phyloP scores from a whole-genome alignment of 2,113 vertebrate genomes.

The Corvus moneduloides region DNA sequence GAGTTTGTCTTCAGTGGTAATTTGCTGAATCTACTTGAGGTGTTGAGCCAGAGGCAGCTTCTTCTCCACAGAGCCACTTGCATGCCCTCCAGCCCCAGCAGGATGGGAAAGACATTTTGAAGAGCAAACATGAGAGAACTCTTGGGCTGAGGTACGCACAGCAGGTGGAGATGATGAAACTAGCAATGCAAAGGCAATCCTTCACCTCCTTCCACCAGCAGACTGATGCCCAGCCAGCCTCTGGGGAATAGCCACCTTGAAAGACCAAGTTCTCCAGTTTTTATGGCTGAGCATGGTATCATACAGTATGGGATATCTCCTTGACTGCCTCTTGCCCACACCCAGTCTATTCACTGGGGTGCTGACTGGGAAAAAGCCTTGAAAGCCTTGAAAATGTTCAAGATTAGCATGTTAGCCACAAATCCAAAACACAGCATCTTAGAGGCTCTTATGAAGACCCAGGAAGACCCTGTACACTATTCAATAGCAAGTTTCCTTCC shows the following conservation, averaged over 20 bases:
- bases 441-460: background rate
- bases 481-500: background rate
- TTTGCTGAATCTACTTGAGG: background rate
- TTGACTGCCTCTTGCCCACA: background rate
- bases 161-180: background rate
- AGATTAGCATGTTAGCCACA: background rate
- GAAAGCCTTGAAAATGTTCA: background rate
- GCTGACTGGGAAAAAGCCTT: background rate
- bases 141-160: background rate
- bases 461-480: background rate
- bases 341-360: background rate
- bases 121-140: background rate
- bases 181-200: background rate
- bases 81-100: accelerated
- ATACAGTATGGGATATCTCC: background rate
- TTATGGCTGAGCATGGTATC: background rate
- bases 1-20: background rate
- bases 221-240: background rate
- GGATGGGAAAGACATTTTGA: background rate
- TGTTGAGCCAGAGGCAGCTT: background rate
- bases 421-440: background rate
- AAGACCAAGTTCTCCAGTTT: background rate
- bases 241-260: background rate
- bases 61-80: background rate
- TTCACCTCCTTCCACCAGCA: background rate